These are phyloP conservation scores for Corythaixoides concolor DNA, from an alignment of 2,113 vertebrate species.

Conservation along the genomic window DNA sequence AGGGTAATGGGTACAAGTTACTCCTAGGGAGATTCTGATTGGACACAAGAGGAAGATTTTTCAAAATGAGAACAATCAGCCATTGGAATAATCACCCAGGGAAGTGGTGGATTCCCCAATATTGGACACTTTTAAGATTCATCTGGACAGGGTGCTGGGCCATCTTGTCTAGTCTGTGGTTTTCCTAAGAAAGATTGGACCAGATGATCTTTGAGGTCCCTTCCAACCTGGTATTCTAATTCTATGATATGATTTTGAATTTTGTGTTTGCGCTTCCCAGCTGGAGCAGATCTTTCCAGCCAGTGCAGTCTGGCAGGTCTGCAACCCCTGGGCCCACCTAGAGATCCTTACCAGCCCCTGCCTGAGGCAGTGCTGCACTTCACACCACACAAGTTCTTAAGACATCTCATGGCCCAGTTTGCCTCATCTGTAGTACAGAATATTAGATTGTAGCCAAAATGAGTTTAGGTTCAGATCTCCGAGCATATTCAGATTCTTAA, in stretches of 20 bases:
- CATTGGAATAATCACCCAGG: no score
- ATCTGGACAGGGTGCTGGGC: no score
- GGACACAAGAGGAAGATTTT: no score
- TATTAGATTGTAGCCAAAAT: not conserved
- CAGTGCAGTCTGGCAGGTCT: not conserved
- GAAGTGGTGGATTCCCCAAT: no score
- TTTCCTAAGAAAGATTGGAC: no score
- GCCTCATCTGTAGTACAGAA: not conserved
- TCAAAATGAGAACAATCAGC: no score
- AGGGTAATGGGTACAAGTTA: no score
- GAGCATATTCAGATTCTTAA: not conserved
- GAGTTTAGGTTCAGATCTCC: not conserved
- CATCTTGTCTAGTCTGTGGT: no score
- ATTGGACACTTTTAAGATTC: no score
- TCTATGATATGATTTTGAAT: not conserved
- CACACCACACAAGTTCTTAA: not conserved
- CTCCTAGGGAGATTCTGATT: no score
- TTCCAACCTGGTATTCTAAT: no score
- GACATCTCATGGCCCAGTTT: not conserved
- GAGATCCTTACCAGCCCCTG: not conserved
- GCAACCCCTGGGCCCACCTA: not conserved
- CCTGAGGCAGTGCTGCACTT: rapidly evolving
- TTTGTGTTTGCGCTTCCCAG: not conserved
- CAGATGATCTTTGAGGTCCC: no score
- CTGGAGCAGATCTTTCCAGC: not conserved